Percentiles rank a stretch among this genome's conserved stretches.
phyloP scores from a whole-genome alignment of 2,888 invertebrate genomes.

The Hoplodrina ambigua region DNA sequence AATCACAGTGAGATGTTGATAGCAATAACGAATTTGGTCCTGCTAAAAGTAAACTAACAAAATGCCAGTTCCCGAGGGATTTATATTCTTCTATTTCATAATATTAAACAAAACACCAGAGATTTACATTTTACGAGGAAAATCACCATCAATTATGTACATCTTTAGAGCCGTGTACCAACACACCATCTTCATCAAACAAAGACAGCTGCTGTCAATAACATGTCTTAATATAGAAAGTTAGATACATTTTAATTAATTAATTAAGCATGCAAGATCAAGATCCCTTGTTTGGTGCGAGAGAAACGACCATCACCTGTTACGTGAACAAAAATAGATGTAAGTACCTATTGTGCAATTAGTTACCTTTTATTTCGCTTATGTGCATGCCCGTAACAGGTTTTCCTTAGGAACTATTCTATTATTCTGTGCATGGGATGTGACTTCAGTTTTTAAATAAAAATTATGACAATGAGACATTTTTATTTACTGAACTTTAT shows the following conservation, averaged over 20 bases:
- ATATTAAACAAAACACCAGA: no score
- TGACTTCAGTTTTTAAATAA: background rate
- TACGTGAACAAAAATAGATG: slow-evolving; percentile 32
- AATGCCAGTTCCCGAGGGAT: no score
- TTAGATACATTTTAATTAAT: slow-evolving; percentile 25
- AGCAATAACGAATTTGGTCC: no score
- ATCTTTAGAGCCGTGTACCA: background rate
- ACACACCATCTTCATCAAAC: background rate
- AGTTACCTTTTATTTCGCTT: slow-evolving; percentile 36
- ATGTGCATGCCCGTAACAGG: slow-evolving; percentile 19
- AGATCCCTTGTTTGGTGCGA: slow-evolving; percentile 21
- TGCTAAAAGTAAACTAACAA: background rate
- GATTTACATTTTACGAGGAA: background rate
- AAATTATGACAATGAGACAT: background rate
- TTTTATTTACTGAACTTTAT: background rate
- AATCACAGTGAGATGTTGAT: no score
- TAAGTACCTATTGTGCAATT: slow-evolving; percentile 46
- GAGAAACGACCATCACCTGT: slow-evolving; percentile 5
- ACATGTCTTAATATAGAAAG: background rate
- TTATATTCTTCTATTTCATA: no score
- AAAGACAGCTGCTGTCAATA: background rate
- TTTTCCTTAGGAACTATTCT: slow-evolving; percentile 30
- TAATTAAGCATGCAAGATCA: slow-evolving; percentile 29
- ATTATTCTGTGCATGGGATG: slow-evolving; percentile 23
- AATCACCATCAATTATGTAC: background rate